A percentile compares a stretch with the other conserved stretches of the same genome.
Conservation (phyloP, 2,113 vertebrate species). For the Promerops cafer region DNA sequence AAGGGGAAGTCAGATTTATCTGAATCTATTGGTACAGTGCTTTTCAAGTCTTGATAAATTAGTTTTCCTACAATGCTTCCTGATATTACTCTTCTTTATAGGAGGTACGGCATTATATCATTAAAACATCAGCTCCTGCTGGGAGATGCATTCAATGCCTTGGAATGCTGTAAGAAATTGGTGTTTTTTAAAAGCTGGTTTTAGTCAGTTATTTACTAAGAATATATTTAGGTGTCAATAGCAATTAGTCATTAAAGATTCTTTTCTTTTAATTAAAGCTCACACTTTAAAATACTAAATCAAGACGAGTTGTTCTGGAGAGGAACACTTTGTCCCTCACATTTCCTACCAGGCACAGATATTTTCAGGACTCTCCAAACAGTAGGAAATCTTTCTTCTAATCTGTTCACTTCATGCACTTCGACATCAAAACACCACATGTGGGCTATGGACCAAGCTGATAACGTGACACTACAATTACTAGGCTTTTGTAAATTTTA, state of each 20-base stretch:
- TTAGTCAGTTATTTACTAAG: neutral
- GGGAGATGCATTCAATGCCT: neutral
- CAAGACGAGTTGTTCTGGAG: neutral
- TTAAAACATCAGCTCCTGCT: constrained; percentile 4
- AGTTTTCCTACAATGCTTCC: constrained; percentile 5
- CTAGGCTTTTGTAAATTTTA: neutral
- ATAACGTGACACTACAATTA: neutral
- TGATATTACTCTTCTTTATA: neutral
- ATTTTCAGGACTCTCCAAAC: constrained; percentile 35
- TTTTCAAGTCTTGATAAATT: neutral
- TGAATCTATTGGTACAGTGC: neutral
- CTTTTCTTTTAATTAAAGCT: constrained; percentile 38
- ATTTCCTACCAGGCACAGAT: neutral
- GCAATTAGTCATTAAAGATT: neutral
- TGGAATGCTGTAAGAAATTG: neutral
- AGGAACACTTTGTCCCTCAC: constrained; percentile 2
- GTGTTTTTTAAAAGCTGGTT: neutral
- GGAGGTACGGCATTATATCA: neutral
- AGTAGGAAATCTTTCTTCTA: neutral
- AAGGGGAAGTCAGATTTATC: neutral
- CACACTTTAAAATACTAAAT: constrained; percentile 26
- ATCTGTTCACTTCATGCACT: neutral
- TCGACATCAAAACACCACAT: neutral
- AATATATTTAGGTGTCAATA: constrained; percentile 16
- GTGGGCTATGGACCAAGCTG: neutral